A percentile compares a stretch with the other conserved stretches of the same genome.
These are phyloP conservation scores for Xestia xanthographa DNA, from an alignment of 2,888 invertebrate species.

Conservation along the genomic window DNA sequence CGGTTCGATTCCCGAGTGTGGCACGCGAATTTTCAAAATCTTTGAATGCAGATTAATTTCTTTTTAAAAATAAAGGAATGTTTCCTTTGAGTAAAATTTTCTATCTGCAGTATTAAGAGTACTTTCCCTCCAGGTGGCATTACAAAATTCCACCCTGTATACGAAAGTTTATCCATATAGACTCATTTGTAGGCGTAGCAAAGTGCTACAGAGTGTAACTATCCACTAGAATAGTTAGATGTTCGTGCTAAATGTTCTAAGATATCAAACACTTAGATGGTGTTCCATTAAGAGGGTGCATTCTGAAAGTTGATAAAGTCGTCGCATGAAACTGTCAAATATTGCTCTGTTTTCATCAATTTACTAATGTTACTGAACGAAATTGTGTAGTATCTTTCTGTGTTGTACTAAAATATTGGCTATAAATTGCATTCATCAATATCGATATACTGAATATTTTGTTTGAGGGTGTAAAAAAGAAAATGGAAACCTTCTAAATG, in stretches of 20 bases:
- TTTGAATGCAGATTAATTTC: no score
- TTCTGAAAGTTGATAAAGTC: not conserved
- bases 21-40: no score
- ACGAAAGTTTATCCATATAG: slow-evolving; percentile 41
- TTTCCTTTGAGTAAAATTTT: no score
- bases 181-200: slow-evolving; percentile 38
- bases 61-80: no score
- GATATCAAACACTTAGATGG: slow-evolving; percentile 51
- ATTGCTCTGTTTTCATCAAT: not conserved
- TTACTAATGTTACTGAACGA: not conserved
- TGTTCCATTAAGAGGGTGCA: slow-evolving; percentile 29
- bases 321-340: not conserved
- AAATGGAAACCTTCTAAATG: not conserved
- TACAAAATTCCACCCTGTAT: no score
- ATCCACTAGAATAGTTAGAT: slow-evolving; percentile 53
- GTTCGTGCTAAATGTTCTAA: slow-evolving; percentile 60
- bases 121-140: no score
- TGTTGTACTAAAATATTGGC: not conserved
- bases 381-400: not conserved
- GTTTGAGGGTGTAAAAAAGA: not conserved
- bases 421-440: not conserved
- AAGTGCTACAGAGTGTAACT: slow-evolving; percentile 31
- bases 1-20: no score
- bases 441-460: not conserved
- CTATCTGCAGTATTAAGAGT: no score